These are phyloP conservation scores for Drepanosiphum platanoidis DNA, from an alignment of 2,888 invertebrate species.

Conservation along the genomic window DNA sequence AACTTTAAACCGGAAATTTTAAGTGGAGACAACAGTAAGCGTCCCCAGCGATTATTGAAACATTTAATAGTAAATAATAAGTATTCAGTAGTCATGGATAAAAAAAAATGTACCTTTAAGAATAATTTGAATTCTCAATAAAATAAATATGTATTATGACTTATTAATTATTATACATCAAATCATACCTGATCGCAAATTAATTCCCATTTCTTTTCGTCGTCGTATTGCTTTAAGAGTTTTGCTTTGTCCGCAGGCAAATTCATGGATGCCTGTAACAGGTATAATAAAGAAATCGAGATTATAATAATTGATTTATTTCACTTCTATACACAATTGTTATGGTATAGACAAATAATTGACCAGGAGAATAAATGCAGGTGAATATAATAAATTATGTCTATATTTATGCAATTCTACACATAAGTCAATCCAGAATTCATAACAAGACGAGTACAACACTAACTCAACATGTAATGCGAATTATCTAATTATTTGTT, in stretches of 20 bases:
- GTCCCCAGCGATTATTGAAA: no score
- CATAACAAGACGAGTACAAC: not conserved
- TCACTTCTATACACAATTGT: not conserved
- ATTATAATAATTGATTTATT: conserved; percentile 41
- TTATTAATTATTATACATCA: conserved; percentile 67
- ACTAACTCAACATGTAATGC: not conserved
- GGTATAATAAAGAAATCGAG: conserved; percentile 64
- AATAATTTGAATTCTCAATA: no score
- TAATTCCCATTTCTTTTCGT: conserved; percentile 99
- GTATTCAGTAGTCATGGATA: not conserved
- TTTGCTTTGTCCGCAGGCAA: conserved; percentile 98
- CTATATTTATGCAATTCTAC: conserved; percentile 6
- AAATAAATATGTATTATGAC: no score
- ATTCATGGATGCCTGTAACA: conserved; percentile 96
- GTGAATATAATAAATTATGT: conserved; percentile 10
- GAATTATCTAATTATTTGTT: conserved; percentile 4
- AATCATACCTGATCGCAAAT: conserved; percentile 92
- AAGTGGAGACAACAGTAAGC: no score
- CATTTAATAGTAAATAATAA: no score
- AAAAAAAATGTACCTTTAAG: no score
- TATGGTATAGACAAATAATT: conserved; percentile 22
- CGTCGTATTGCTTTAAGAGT: conserved; percentile 92
- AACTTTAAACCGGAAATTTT: no score
- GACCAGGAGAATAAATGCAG: not conserved
- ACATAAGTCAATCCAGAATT: not conserved